Base-by-base conservation (phyloP, 2,113 vertebrate genomes). In the Asarcornis scutulata region DNA sequence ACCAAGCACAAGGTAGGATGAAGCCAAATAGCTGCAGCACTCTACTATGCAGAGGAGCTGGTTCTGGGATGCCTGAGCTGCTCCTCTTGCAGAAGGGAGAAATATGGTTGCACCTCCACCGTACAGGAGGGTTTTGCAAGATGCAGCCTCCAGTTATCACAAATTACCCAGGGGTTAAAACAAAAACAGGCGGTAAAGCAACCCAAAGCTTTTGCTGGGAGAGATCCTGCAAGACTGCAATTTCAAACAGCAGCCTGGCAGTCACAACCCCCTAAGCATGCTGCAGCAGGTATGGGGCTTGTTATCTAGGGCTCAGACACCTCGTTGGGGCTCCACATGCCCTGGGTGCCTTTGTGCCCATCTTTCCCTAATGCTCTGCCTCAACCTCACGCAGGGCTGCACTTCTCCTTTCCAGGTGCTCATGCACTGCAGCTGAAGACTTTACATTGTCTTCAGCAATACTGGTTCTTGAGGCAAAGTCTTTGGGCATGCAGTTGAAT, bases 311-410 rank as follows among this genome's bases (percentile, higher is more conserved):
- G 31, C 55, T 42, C 46, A 63, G 32, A 18, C 68, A 44, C 38
- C 11, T n/a, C 2, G 2, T 29, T 4, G 9, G 75, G 38, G 42
- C 53, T 69, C 34, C 66, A 38, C 0, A 0, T 48, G 23, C 29
- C 11, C 23, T 17, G 64, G 9, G 12, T 53, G 27, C 31, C 31
- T 31, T 20, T 27, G 38, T 44, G 67, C 42, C 40, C 53, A 26
- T 44, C 48, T 40, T 68, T 32, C 27, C 31, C 36, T 78, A 36
- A 46, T 58, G 44, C 32, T 34, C 32, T 42, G 38, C 40, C 81
- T 31, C 77, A 80, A 63, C 25, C 32, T 77, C 44, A 17, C 12
- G 29, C 31, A 50, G 36, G n/a, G 27, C 14, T 8, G 73, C n/a
- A 21, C 36, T 26, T 32, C 27, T 78, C 58, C 75, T 36, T 66